phyloP scores from a whole-genome alignment of 2,113 vertebrate species.

The Embiotoca jacksoni region DNA sequence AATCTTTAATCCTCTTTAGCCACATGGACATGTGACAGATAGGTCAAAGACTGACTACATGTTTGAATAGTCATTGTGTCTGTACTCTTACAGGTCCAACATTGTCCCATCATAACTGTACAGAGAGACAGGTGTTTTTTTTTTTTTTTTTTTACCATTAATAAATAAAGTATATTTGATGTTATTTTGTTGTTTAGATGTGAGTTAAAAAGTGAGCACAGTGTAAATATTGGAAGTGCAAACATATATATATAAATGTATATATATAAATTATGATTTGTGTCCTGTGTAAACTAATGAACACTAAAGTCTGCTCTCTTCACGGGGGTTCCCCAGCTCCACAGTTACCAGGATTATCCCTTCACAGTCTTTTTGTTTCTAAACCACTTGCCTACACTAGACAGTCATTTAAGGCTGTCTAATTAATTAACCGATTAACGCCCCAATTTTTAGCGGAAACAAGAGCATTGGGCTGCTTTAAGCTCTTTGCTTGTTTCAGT shows the following conservation, averaged over 20 bases:
- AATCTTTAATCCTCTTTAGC: slow-evolving; percentile 66
- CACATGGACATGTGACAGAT: slow-evolving; percentile 21
- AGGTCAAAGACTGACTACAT: not conserved
- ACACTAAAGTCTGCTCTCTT: not conserved
- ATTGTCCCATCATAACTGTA: not conserved
- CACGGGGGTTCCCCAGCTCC: not conserved
- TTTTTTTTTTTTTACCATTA: not conserved
- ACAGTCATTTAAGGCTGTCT: slow-evolving; percentile 78
- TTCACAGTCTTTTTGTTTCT: slow-evolving; percentile 17
- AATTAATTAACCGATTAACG: slow-evolving; percentile 77
- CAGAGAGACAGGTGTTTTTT: not conserved
- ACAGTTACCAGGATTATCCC: slow-evolving; percentile 34
- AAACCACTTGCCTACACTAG: slow-evolving; percentile 35
- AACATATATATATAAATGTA: no score
- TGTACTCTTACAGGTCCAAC: not conserved
- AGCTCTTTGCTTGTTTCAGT: slow-evolving; percentile 49
- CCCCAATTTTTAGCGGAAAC: slow-evolving; percentile 42
- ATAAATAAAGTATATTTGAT: not conserved
- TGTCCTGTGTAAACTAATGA: not conserved
- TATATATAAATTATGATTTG: not conserved
- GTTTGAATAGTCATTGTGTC: not conserved
- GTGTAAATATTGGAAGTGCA: not conserved
- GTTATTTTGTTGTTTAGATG: not conserved
- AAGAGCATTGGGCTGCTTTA: slow-evolving; percentile 33
- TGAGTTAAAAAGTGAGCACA: not conserved